Base-by-base conservation (phyloP, 2,113 vertebrate species). In the Synchiropus splendidus region DNA sequence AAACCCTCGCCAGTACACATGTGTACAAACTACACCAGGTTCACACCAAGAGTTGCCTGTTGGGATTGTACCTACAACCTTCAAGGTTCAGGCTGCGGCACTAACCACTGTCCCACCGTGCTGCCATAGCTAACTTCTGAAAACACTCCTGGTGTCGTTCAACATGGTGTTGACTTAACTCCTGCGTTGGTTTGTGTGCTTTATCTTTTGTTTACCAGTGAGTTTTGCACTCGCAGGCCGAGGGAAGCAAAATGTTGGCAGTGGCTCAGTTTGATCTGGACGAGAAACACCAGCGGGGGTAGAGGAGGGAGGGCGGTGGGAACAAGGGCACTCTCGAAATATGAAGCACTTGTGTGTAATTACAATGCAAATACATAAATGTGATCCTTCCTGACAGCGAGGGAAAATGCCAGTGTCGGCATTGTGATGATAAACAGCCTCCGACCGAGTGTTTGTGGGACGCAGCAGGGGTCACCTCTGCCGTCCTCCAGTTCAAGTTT, bases 331-430 rank as follows among this genome's bases (percentile, higher is more conserved):
- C 60, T 72, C 67, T 51, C 48, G 42, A 77, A 72, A 64, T 54
- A 46, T 42, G 51, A 64, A 68, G 64, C 54, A 64, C 48, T 54
- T 45, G 61, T 48, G 40, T 75, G 53, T 71, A 70, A 79, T 81
- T 70, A 78, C 62, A 81, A 78, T 76, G 45, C 73, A 76, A 80
- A 76, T 72, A 77, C 70, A 76, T 67, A 76, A 70, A 72, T 70
- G 66, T 64, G 56, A 71, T 48, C 54, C 50, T 47, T 59, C 48
- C 45, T 70, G 67, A 72, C 64, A 72, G 68, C 39, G 46, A 74
- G 64, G 63, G 55, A 70, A 72, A 71, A 65, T 54, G 61, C 66
- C 70, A 77, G 61, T 51, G 64, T 69, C 61, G 50, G 67, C 54
- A 75, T 78, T 79, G 72, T 79, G 38, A 78, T 77, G 76, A 46